A percentile compares a stretch with the other conserved stretches of the same genome.
phyloP scores from a whole-genome alignment of 53 echinoderm and acorn worm genomes.

The Echinarachnius parma region DNA sequence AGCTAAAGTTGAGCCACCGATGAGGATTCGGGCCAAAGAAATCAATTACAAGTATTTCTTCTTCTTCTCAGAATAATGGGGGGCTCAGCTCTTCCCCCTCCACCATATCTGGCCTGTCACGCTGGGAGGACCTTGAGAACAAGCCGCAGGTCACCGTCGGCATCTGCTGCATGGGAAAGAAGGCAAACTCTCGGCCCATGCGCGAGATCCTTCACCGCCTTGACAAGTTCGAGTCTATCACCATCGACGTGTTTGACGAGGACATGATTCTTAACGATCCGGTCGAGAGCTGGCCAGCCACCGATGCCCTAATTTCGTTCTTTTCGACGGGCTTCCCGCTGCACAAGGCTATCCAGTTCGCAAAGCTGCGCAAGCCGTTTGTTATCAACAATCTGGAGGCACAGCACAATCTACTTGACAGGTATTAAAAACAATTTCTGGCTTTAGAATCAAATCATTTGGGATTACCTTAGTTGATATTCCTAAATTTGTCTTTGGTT shows the following conservation, averaged over 20 bases:
- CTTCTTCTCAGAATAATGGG: too few relatives aligned
- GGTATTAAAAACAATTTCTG: too few relatives aligned
- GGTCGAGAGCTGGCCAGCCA: conserved; percentile 86
- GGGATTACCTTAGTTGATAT: too few relatives aligned
- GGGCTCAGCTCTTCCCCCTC: conserved; percentile 27
- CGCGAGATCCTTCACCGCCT: conserved; percentile 87
- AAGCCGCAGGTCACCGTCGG: conserved; percentile 70
- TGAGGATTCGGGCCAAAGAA: too few relatives aligned
- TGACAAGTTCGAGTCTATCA: conserved; percentile 84
- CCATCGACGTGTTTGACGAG: conserved; percentile 76
- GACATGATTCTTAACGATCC: conserved; percentile 90
- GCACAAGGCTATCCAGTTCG: conserved; percentile 87
- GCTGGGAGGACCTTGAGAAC: conserved; percentile 65
- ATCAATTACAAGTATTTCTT: too few relatives aligned
- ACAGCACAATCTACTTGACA: conserved; percentile 76
- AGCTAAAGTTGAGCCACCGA: too few relatives aligned
- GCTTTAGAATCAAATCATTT: not conserved
- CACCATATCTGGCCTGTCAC: conserved; percentile 23
- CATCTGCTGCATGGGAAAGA: conserved; percentile 96
- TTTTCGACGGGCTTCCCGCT: conserved; percentile 94
- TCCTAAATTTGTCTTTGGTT: too few relatives aligned
- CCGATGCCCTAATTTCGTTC: conserved; percentile 87
- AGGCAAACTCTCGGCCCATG: conserved; percentile 95
- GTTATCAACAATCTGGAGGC: conserved; percentile 87
- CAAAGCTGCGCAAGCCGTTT: conserved; percentile 80